phyloP scores from a whole-genome alignment of 2,797 vertebrate species.

The Spatula clypeata region DNA sequence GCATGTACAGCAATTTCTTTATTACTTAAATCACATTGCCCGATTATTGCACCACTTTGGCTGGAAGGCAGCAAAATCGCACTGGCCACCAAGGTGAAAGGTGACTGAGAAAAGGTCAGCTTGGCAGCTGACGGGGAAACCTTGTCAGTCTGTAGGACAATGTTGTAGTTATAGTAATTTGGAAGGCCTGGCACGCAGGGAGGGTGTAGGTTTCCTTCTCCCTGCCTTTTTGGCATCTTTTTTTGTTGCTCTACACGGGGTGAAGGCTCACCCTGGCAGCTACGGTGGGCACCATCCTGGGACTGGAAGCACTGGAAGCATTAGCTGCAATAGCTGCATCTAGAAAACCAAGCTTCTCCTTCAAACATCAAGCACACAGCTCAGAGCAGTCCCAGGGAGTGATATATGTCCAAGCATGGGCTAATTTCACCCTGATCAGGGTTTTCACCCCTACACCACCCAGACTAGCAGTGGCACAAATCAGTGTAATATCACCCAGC shows the following conservation, averaged over 20 bases:
- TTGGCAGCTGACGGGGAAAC: neutral
- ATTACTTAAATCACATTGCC: conserved; percentile 21
- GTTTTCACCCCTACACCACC: neutral
- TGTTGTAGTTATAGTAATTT: fast-evolving
- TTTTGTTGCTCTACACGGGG: fast-evolving
- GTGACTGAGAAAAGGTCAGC: neutral
- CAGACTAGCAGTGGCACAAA: fast-evolving
- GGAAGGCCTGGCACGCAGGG: neutral
- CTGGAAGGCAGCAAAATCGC: conserved; percentile 24
- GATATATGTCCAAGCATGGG: fast-evolving
- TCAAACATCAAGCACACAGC: neutral
- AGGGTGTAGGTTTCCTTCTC: neutral
- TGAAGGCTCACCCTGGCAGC: neutral
- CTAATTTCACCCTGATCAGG: neutral
- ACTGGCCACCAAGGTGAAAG: neutral
- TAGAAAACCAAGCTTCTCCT: neutral
- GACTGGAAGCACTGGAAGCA: neutral
- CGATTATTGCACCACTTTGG: conserved; percentile 17
- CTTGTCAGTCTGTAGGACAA: neutral
- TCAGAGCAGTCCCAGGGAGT: neutral
- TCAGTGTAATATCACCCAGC: neutral
- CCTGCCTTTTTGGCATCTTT: neutral
- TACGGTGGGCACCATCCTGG: neutral
- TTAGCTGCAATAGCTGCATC: neutral
- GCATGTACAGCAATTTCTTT: conserved; percentile 47